Evolutionary conservation across 2,888 invertebrate genomes (phyloP).

Genomic region (Drosophila prostipennis): DNA sequence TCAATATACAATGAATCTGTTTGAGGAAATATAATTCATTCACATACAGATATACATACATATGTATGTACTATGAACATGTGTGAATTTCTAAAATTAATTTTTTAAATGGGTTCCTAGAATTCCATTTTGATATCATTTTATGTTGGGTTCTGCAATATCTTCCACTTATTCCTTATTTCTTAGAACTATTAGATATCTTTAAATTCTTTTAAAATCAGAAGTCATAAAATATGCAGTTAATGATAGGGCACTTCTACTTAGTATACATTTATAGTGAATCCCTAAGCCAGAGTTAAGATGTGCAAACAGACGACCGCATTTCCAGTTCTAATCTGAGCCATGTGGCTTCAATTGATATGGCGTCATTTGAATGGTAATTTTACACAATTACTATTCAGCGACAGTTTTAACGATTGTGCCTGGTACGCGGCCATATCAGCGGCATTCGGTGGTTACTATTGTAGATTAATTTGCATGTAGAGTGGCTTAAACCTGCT

Average conservation of each 20-base stretch:
- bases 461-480: constrained; percentile 46
- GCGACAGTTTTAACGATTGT: constrained; percentile 36
- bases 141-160: too few species aligned
- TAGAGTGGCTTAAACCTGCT: background rate
- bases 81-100: too few species aligned
- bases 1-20: too few species aligned
- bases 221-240: background rate
- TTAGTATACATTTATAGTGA: background rate
- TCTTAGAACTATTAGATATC: background rate
- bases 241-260: background rate
- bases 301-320: constrained; percentile 3
- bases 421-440: constrained; percentile 46
- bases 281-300: background rate
- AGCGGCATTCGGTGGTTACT: background rate
- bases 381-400: constrained; percentile 34
- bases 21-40: too few species aligned
- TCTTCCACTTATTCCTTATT: too few species aligned
- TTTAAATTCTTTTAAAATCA: background rate
- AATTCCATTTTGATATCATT: too few species aligned
- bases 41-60: too few species aligned
- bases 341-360: constrained; percentile 31
- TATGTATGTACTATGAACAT: too few species aligned
- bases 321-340: constrained; percentile 13
- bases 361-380: constrained; percentile 55
- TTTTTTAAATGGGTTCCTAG: too few species aligned